phyloP scores from a whole-genome alignment of 2,113 vertebrate genomes.

The Lagopus leucura region DNA sequence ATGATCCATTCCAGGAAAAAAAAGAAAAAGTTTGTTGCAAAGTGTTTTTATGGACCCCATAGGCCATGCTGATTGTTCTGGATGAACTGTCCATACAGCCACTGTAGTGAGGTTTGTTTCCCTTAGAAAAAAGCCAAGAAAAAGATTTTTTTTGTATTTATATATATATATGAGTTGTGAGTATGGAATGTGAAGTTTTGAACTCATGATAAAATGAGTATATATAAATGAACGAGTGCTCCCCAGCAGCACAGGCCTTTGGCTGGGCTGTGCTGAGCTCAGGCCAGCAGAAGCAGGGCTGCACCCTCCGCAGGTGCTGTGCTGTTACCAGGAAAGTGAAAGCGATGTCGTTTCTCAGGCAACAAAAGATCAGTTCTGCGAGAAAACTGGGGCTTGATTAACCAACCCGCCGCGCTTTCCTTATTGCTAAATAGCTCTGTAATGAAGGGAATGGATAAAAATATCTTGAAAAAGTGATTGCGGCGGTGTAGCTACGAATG shows the following conservation, averaged over 20 bases:
- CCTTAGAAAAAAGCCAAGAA: not conserved
- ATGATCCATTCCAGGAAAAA: not conserved
- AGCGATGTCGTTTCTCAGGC: not conserved
- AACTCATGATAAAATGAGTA: not conserved
- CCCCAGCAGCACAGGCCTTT: not conserved
- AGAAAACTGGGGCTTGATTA: not conserved
- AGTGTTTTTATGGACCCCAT: not conserved
- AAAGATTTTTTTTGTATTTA: not conserved
- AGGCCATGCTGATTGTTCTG: not conserved
- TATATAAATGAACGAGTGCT: not conserved
- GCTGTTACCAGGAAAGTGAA: not conserved
- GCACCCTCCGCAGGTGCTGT: not conserved
- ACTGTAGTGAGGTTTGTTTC: not conserved
- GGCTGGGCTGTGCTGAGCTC: not conserved
- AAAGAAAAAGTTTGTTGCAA: not conserved
- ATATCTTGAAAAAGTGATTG: not conserved
- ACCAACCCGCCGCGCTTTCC: not conserved
- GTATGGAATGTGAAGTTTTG: not conserved
- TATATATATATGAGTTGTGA: not conserved
- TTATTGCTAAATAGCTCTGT: not conserved
- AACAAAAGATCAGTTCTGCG: not conserved
- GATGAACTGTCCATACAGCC: not conserved
- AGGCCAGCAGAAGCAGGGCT: not conserved
- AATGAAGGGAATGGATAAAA: not conserved
- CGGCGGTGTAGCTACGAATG: fast-evolving